Evolutionary conservation across 2,888 invertebrate genomes (phyloP).

Genomic region (Scrobipalpa costella): DNA sequence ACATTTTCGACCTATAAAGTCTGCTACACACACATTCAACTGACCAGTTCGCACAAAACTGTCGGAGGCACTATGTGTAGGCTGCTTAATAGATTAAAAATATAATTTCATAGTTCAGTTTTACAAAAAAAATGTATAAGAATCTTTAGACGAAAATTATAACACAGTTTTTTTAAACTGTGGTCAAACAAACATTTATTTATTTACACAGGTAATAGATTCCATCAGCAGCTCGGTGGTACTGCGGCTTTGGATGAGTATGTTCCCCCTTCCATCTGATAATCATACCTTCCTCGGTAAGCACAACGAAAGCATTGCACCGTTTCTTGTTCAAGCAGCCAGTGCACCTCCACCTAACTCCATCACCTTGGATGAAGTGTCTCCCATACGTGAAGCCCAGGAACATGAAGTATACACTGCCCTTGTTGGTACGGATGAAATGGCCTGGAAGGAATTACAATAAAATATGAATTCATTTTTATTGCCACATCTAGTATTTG

Average conservation of each 20-base stretch:
- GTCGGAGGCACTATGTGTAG: too few relatives aligned
- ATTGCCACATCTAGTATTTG: neutral
- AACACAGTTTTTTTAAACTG: too few relatives aligned
- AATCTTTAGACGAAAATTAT: too few relatives aligned
- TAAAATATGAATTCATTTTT: neutral
- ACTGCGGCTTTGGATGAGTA: neutral
- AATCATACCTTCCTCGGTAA: neutral
- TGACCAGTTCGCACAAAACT: too few relatives aligned
- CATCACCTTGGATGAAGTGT: neutral
- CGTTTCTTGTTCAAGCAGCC: constrained; percentile 1
- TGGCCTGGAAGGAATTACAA: neutral
- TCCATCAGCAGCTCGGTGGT: neutral
- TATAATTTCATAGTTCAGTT: too few relatives aligned
- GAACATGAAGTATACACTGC: neutral
- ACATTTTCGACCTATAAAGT: too few relatives aligned
- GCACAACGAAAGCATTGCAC: neutral
- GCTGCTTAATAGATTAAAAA: too few relatives aligned
- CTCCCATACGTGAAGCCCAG: neutral
- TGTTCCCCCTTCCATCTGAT: neutral
- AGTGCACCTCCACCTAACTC: neutral
- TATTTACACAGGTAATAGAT: neutral
- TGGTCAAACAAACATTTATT: too few relatives aligned
- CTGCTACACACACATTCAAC: too few relatives aligned
- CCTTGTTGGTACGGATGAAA: neutral
- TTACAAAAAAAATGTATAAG: too few relatives aligned